These are phyloP conservation scores for Labeo rohita DNA, from an alignment of 2,113 vertebrate species.

Conservation along the genomic window DNA sequence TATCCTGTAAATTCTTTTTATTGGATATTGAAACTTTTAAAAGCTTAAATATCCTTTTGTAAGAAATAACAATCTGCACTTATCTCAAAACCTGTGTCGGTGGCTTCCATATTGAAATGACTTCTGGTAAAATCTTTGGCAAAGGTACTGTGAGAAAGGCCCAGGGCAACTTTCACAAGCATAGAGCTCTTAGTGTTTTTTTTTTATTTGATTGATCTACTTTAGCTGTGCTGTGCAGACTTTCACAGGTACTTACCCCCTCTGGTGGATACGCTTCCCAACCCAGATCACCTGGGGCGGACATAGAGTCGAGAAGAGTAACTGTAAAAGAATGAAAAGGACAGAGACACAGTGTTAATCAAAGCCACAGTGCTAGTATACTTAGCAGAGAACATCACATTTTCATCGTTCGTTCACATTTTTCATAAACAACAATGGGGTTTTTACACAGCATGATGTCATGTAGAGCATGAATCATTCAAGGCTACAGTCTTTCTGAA, in stretches of 20 bases:
- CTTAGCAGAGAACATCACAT: background rate
- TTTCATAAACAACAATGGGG: background rate
- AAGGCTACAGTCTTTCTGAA: background rate
- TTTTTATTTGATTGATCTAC: too few relatives aligned
- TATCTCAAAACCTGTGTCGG: background rate
- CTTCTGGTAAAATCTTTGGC: background rate
- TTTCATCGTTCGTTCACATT: background rate
- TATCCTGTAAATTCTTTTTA: background rate
- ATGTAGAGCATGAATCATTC: conserved; percentile 24
- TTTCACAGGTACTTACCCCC: conserved; percentile 65
- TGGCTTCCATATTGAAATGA: background rate
- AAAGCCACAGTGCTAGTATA: background rate
- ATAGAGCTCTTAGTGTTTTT: background rate
- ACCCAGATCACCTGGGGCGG: conserved; percentile 68
- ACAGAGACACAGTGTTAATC: background rate
- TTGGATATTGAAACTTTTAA: background rate
- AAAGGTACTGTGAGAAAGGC: background rate
- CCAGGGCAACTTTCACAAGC: background rate
- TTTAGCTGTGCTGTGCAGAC: background rate
- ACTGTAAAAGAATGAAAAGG: conserved; percentile 53
- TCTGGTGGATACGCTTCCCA: conserved; percentile 72
- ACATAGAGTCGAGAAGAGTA: conserved; percentile 71
- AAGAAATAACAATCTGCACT: background rate
- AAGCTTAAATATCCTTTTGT: background rate
- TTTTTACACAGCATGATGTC: background rate